A percentile compares a stretch with the other conserved stretches of the same genome.
These are phyloP conservation scores for Cremastobaeus sp. DNA, from an alignment of 2,888 invertebrate genomes.

Conservation along the genomic window DNA sequence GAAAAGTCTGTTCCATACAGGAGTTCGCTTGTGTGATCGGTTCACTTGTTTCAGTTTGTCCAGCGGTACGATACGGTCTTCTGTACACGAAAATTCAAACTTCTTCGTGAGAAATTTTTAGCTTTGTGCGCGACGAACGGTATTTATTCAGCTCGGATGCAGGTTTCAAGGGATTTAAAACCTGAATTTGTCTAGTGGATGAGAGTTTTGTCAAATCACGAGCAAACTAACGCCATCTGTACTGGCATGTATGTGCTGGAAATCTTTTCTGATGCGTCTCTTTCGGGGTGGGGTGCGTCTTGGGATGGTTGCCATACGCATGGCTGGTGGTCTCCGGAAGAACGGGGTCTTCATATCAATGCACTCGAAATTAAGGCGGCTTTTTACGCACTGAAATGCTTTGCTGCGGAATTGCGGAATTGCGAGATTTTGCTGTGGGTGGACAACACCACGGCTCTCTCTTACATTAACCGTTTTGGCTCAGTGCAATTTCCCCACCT, in stretches of 20 bases:
- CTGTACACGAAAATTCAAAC: too few species aligned
- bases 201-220: background rate
- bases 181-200: background rate
- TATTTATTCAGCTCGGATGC: background rate
- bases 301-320: background rate
- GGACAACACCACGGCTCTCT: slow-evolving; percentile 31
- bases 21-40: slow-evolving; percentile 3
- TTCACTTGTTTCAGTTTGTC: background rate
- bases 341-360: too few species aligned
- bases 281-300: slow-evolving; percentile 61
- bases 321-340: slow-evolving; percentile 55
- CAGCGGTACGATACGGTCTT: background rate
- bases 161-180: background rate
- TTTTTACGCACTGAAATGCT: too few species aligned
- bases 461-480: slow-evolving; percentile 40
- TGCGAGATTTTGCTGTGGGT: slow-evolving; percentile 18
- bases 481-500: slow-evolving; percentile 1
- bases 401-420: too few species aligned
- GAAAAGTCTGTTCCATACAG: background rate
- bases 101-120: slow-evolving; percentile 3
- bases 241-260: too few species aligned
- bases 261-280: slow-evolving; percentile 47
- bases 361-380: too few species aligned
- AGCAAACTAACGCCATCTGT: background rate
- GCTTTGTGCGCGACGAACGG: background rate